Conservation (phyloP, 2,797 vertebrate genomes). For the Malurus leucopterus region DNA sequence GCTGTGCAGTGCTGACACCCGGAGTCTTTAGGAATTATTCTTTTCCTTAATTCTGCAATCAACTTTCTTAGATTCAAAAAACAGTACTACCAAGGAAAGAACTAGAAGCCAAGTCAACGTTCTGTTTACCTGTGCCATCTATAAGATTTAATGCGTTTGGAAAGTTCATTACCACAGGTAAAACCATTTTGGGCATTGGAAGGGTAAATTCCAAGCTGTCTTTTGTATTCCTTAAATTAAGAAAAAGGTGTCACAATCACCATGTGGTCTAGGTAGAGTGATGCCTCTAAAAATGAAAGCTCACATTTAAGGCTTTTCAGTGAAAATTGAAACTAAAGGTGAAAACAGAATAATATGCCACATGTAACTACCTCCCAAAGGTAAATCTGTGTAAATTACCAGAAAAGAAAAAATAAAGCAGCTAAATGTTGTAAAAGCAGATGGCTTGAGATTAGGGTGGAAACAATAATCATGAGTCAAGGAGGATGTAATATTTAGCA, state of each 20-base stretch:
- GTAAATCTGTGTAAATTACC: background rate
- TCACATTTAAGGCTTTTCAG: background rate
- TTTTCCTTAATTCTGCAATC: background rate
- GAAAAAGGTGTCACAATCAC: background rate
- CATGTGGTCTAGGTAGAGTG: background rate
- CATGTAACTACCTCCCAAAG: background rate
- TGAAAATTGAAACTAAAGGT: background rate
- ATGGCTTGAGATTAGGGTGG: background rate
- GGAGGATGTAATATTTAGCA: background rate
- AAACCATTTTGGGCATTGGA: background rate
- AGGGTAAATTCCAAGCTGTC: background rate
- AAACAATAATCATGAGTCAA: background rate
- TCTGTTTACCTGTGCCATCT: background rate
- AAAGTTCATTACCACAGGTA: background rate
- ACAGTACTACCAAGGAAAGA: background rate
- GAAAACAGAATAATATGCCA: background rate
- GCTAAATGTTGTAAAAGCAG: background rate
- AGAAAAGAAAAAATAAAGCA: background rate
- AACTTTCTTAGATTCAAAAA: background rate
- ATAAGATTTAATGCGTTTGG: background rate
- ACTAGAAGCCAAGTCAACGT: background rate
- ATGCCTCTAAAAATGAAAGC: background rate
- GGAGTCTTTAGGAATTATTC: background rate
- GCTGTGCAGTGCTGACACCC: background rate
- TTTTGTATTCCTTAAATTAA: background rate